phyloP scores from a whole-genome alignment of 1,140 invertebrate genomes.

The Copidosoma floridanum region DNA sequence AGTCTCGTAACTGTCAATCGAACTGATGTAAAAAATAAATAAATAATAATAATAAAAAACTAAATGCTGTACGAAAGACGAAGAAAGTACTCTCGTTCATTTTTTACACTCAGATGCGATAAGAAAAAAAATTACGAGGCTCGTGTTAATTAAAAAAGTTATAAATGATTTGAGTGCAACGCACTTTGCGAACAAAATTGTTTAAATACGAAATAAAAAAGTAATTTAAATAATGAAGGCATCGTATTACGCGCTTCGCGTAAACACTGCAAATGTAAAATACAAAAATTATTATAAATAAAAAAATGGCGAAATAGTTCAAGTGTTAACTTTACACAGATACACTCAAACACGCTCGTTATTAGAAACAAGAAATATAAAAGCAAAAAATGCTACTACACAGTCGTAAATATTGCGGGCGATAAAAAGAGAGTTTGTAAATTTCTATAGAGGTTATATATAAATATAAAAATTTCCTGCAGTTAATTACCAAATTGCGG shows the following conservation, averaged over 20 bases:
- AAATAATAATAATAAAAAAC: no score
- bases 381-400: neutral
- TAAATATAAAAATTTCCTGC: neutral
- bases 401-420: neutral
- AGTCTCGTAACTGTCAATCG: constrained; percentile 21
- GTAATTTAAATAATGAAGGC: neutral
- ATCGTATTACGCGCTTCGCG: constrained; percentile 14
- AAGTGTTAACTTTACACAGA: constrained; percentile 15
- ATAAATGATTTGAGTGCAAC: constrained; percentile 6
- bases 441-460: constrained; percentile 21
- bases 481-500: neutral
- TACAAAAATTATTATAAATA: constrained; percentile 5
- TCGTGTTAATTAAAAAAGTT: constrained; percentile 7
- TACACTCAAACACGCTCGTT: constrained; percentile 18
- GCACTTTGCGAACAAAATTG: constrained; percentile 15
- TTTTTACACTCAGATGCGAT: constrained; percentile 22
- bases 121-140: constrained; percentile 1
- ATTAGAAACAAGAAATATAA: neutral
- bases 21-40: constrained; percentile 22
- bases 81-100: constrained; percentile 29
- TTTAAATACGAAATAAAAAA: constrained; percentile 9
- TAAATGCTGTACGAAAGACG: constrained; percentile 15
- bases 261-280: constrained; percentile 14
- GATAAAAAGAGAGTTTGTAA: constrained; percentile 18
- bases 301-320: constrained; percentile 12